Base-by-base conservation (phyloP, 1,140 invertebrate species). In the Protaetia brevitarsis region DNA sequence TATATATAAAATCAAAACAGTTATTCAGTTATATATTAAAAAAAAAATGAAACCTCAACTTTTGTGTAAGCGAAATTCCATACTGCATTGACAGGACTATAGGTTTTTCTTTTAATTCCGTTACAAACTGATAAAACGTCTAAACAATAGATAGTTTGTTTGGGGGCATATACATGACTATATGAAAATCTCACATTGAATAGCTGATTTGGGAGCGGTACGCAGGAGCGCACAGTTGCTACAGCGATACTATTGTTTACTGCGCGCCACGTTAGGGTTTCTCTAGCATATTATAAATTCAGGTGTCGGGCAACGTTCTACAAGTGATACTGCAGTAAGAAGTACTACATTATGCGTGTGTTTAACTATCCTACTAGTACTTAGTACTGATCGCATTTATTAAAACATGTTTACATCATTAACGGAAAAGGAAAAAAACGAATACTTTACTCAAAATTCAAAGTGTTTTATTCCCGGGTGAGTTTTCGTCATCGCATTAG, bases 161-260 rank as follows among this genome's bases (percentile, higher is more conserved):
- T n/a, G n/a, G n/a, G n/a, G n/a, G n/a, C n/a, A n/a, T n/a, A n/a
- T n/a, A n/a, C n/a, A n/a, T n/a, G n/a, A n/a, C n/a, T n/a, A n/a
- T n/a, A n/a, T n/a, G n/a, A n/a, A n/a, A n/a, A n/a, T n/a, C n/a
- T n/a, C n/a, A n/a, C n/a, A n/a, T 45, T 45, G 41, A 45, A 45
- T 45, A 45, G 41, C 10, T 7, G n/a, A 45, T 45, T 58, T 21
- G 56, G 56, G 56, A 58, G 23, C 28, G 56, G 56, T 30, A 30
- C 56, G 56, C 56, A 58, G 56, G 56, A 30, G 56, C 56, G 56
- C n/a, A 58, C 56, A 58, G 56, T 58, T 58, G 56, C 56, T 28
- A 58, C 27, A 58, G 56, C 28, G 56, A 58, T 58, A 58, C 29
- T 10, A 58, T 58, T 58, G 56, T 58, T 58, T 58, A 58, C 28